Percentiles rank a stretch among this genome's conserved stretches.
These are phyloP conservation scores for Calameuta idolon DNA, from an alignment of 2,888 invertebrate species.

Conservation along the genomic window DNA sequence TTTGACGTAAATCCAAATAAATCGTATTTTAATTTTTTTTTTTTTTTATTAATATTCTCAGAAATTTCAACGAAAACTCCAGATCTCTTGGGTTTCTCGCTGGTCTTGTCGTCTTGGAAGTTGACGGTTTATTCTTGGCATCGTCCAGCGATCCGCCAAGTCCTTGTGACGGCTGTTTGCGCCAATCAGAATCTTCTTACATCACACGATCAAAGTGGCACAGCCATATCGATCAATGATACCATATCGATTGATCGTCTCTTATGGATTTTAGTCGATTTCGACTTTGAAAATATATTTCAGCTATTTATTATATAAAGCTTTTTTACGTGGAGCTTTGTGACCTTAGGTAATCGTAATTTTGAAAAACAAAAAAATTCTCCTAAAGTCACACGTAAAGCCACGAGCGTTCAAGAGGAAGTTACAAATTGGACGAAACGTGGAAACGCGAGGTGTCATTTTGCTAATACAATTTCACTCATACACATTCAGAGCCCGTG, in stretches of 20 bases:
- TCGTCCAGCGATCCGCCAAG: neutral
- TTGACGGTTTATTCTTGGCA: neutral
- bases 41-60: neutral
- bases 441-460: neutral
- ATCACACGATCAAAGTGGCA: neutral
- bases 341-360: neutral
- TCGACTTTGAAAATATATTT: neutral
- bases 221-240: neutral
- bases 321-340: neutral
- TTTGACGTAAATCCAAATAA: neutral
- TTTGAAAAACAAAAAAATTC: neutral
- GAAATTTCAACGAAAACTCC: neutral
- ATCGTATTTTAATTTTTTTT: neutral
- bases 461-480: neutral
- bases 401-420: neutral
- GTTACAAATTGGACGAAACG: neutral
- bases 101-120: neutral
- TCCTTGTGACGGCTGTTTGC: conserved; percentile 3
- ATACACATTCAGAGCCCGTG: neutral
- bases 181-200: neutral
- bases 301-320: neutral
- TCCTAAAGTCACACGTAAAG: neutral
- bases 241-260: neutral
- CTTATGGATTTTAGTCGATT: neutral
- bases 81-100: neutral